phyloP scores from a whole-genome alignment of 2,113 vertebrate species.

The Struthidea cinerea region DNA sequence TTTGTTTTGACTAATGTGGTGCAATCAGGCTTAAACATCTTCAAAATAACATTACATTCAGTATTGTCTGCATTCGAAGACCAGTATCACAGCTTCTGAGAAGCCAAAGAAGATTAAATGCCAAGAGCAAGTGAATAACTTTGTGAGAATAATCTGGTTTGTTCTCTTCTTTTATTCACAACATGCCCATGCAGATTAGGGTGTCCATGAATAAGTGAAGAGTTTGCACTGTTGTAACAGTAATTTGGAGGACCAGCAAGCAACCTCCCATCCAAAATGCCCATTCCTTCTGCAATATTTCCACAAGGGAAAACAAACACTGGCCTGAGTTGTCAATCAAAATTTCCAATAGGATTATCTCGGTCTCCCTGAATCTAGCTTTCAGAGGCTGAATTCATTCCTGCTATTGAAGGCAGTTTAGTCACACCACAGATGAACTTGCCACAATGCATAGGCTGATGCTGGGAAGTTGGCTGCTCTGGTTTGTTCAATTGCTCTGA shows the following conservation, averaged over 20 bases:
- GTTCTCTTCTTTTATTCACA: neutral
- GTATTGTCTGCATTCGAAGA: neutral
- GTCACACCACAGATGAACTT: neutral
- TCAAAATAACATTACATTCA: neutral
- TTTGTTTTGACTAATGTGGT: neutral
- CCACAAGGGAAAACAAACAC: neutral
- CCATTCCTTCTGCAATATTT: neutral
- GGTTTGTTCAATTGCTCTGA: neutral
- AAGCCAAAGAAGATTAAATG: neutral
- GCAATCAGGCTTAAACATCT: neutral
- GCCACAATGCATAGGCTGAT: neutral
- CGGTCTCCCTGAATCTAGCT: neutral
- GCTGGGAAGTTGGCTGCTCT: neutral
- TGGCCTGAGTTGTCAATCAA: neutral
- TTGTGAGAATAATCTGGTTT: neutral
- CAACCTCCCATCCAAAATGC: neutral
- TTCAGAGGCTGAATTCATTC: neutral
- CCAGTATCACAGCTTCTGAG: neutral
- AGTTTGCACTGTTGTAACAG: neutral
- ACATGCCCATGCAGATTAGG: neutral
- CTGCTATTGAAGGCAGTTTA: neutral
- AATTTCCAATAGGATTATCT: neutral
- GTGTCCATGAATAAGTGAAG: neutral
- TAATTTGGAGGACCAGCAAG: neutral
- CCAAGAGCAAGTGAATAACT: neutral